Percentiles rank a stretch among this genome's conserved stretches.
Evolutionary conservation across 1,140 invertebrate genomes (phyloP).

Genomic region (Epicauta chinensis): DNA sequence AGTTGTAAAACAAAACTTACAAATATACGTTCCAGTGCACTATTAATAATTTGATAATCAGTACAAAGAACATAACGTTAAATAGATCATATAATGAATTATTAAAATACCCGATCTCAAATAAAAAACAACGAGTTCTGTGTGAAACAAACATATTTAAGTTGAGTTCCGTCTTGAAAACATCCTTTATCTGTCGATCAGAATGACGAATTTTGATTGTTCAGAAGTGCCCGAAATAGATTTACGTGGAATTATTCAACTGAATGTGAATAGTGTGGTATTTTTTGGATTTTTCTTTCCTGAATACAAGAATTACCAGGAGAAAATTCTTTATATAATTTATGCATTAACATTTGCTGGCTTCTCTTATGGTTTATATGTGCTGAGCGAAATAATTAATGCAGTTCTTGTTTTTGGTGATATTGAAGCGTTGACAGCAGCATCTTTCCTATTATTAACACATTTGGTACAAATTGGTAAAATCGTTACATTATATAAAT

Average conservation of each 20-base stretch:
- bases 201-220: not conserved
- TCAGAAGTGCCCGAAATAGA: not conserved
- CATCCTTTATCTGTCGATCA: conserved; percentile 1
- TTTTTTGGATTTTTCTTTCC: conserved; percentile 7
- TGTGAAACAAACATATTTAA: conserved; percentile 1
- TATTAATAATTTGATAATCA: too few species aligned
- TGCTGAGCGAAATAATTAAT: conserved; percentile 8
- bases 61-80: too few species aligned
- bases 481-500: conserved; percentile 7
- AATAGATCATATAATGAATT: too few species aligned
- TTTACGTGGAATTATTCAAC: conserved; percentile 1
- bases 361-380: conserved; percentile 1
- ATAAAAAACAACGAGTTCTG: not conserved
- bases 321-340: not conserved
- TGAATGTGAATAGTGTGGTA: conserved; percentile 4
- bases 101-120: too few species aligned
- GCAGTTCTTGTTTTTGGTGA: conserved; percentile 8
- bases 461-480: conserved; percentile 12
- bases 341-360: conserved; percentile 3
- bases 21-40: too few species aligned
- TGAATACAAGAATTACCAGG: not conserved
- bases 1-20: too few species aligned
- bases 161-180: not conserved
- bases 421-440: conserved; percentile 11
- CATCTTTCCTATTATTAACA: conserved; percentile 16